phyloP scores from a whole-genome alignment of 2,888 invertebrate species.

The Oscheius onirici region DNA sequence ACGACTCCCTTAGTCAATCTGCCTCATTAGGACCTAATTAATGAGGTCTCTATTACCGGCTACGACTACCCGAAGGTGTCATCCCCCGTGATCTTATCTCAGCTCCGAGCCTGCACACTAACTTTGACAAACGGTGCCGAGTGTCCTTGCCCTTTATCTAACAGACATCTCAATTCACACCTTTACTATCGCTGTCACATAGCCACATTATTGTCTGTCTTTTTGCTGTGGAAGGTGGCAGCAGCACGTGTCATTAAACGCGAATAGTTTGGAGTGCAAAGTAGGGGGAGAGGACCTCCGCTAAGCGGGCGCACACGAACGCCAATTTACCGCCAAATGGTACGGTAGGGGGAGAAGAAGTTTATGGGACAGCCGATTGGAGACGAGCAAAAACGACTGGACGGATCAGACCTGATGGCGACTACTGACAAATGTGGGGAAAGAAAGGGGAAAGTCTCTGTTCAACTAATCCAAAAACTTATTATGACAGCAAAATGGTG shows the following conservation, averaged over 20 bases:
- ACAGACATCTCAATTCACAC: conserved; percentile 30
- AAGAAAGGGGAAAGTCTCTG: too few relatives aligned
- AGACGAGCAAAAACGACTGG: neutral
- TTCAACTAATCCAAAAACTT: too few relatives aligned
- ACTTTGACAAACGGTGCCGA: conserved; percentile 29
- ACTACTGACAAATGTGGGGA: too few relatives aligned
- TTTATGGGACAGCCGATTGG: conserved; percentile 25
- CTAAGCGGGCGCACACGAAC: conserved; percentile 5
- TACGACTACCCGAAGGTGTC: too few relatives aligned
- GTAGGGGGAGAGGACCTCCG: conserved; percentile 3
- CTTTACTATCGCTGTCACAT: conserved; percentile 15
- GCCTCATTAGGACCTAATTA: too few relatives aligned
- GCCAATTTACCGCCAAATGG: conserved; percentile 29
- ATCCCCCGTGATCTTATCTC: neutral
- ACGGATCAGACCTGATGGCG: too few relatives aligned
- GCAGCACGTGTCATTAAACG: conserved; percentile 22
- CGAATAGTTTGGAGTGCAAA: conserved; percentile 25
- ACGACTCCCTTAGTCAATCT: too few relatives aligned
- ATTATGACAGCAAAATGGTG: too few relatives aligned
- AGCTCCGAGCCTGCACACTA: conserved; percentile 19
- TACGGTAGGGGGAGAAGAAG: conserved; percentile 26
- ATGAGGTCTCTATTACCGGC: too few relatives aligned
- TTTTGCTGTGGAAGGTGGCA: neutral
- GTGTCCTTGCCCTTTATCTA: conserved; percentile 20
- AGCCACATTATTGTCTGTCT: neutral